These are phyloP conservation scores for Apotomis turbidana DNA, from an alignment of 2,888 invertebrate species.

Conservation along the genomic window DNA sequence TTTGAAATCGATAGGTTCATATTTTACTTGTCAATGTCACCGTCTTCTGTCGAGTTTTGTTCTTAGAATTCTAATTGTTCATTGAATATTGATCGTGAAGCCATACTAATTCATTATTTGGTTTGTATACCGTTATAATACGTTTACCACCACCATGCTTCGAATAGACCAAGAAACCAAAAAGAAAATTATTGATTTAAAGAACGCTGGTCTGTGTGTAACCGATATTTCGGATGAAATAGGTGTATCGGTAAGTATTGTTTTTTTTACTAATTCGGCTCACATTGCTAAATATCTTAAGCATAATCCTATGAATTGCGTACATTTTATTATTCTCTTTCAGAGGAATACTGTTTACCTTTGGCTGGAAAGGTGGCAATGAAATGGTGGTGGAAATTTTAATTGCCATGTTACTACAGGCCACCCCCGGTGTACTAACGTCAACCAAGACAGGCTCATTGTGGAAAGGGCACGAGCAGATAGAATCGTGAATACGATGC, in stretches of 20 bases:
- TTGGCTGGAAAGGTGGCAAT: conserved; percentile 13
- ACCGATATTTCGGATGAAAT: conserved; percentile 14
- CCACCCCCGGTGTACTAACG: conserved; percentile 1
- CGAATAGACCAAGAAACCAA: conserved; percentile 7
- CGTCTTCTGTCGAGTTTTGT: neutral
- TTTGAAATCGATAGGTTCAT: conserved; percentile 11
- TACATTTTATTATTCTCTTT: conserved; percentile 19
- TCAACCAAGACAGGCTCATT: conserved; percentile 9
- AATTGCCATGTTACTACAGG: conserved; percentile 16
- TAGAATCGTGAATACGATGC: conserved; percentile 1
- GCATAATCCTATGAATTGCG: conserved; percentile 3
- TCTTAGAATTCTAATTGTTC: too few relatives aligned
- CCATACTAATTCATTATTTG: too few relatives aligned
- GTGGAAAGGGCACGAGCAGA: conserved; percentile 11
- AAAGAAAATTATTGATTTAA: conserved; percentile 8
- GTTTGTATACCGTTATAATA: conserved; percentile 3
- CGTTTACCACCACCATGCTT: neutral
- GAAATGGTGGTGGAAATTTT: neutral
- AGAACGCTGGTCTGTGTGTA: conserved; percentile 15
- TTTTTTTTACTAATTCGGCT: neutral
- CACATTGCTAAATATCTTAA: conserved; percentile 2
- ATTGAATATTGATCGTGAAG: too few relatives aligned
- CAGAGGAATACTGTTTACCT: conserved; percentile 18
- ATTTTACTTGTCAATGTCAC: conserved; percentile 1
- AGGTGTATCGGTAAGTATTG: conserved; percentile 9